Percentiles rank a stretch among this genome's conserved stretches.
Conservation (phyloP, 1,140 invertebrate genomes). For the Camponotus floridanus region DNA sequence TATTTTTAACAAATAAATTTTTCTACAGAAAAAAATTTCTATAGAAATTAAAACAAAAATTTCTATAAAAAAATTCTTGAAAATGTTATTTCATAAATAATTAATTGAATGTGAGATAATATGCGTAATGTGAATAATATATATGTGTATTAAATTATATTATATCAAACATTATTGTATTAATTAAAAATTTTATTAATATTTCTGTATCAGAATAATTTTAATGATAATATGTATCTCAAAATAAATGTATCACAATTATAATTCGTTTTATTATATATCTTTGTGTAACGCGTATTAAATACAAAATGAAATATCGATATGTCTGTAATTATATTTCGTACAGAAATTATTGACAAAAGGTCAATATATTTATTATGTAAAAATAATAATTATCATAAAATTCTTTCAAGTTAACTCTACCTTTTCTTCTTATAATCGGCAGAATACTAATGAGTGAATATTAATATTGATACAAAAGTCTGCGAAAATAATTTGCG, state of each 20-base stretch:
- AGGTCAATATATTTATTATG: not conserved
- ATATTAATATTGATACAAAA: not conserved
- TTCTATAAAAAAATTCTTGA: not conserved
- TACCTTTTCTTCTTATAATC: not conserved
- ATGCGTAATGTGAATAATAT: too few relatives aligned
- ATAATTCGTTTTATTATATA: not conserved
- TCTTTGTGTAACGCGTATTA: not conserved
- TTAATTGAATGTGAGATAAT: not conserved
- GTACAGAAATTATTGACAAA: not conserved
- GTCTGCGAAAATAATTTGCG: not conserved
- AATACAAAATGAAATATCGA: not conserved
- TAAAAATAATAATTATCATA: slow-evolving; percentile 6
- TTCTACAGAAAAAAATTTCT: too few relatives aligned
- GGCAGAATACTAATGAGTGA: not conserved
- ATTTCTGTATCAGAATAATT: not conserved
- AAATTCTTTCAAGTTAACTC: not conserved
- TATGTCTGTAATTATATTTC: not conserved
- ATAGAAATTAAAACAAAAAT: not conserved
- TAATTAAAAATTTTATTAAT: not conserved
- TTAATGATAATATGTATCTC: too few relatives aligned
- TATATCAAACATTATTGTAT: not conserved
- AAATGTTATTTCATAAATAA: not conserved
- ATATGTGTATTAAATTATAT: too few relatives aligned
- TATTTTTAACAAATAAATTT: slow-evolving; percentile 7
- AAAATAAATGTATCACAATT: not conserved